A percentile compares a stretch with the other conserved stretches of the same genome.
phyloP scores from a whole-genome alignment of 2,113 vertebrate species.

The Hylia prasina region DNA sequence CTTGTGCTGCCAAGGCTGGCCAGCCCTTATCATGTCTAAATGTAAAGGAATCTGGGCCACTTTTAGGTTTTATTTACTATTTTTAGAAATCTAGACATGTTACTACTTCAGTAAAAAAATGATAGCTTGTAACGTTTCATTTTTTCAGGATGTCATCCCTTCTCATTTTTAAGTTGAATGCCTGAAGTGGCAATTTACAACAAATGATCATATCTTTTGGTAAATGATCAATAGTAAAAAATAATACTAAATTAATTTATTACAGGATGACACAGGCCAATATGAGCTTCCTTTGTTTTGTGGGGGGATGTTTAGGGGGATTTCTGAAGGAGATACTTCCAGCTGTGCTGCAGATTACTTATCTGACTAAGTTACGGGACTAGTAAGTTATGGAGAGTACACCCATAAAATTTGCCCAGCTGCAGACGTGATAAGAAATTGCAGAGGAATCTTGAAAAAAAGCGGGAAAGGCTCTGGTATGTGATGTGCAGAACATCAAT shows the following conservation, averaged over 20 bases:
- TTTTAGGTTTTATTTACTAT: background rate
- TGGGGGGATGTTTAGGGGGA: background rate
- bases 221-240: background rate
- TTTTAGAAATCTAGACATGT: background rate
- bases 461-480: accelerated
- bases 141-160: background rate
- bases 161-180: background rate
- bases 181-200: background rate
- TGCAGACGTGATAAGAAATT: background rate
- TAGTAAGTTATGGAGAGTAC: background rate
- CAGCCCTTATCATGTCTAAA: background rate
- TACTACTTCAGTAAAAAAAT: background rate
- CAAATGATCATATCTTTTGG: accelerated
- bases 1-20: background rate
- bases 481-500: accelerated
- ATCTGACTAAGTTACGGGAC: background rate
- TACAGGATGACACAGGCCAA: background rate
- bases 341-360: background rate
- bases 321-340: background rate
- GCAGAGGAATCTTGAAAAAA: background rate
- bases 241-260: background rate
- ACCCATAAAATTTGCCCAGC: background rate
- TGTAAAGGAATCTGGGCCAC: background rate
- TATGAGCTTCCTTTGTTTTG: background rate
- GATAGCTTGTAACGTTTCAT: background rate